These are phyloP conservation scores for Eulemur rubriventer DNA, from an alignment of 2,797 vertebrate species.

Conservation along the genomic window DNA sequence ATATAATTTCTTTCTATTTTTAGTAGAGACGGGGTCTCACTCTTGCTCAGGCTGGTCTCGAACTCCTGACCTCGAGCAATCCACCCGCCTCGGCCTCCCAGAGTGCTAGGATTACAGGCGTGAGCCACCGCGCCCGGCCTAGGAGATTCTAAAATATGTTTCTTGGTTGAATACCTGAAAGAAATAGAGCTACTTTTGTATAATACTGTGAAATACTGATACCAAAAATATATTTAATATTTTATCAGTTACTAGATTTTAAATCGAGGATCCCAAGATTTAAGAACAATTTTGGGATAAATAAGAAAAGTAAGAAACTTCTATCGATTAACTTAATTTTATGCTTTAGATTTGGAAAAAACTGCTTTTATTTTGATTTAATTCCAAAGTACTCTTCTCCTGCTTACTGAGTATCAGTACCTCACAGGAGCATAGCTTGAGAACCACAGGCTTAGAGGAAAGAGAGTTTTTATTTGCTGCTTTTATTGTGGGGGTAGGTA, in stretches of 20 bases:
- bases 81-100: too few species aligned
- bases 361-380: constrained; percentile 25
- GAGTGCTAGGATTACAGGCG: too few species aligned
- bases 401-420: not conserved
- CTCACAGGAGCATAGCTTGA: not conserved
- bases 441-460: not conserved
- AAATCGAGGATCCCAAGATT: not conserved
- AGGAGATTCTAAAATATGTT: constrained; percentile 28
- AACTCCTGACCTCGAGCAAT: too few species aligned
- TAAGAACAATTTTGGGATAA: constrained; percentile 27
- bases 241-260: constrained; percentile 30
- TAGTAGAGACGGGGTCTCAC: too few species aligned
- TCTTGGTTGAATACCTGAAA: constrained; percentile 30
- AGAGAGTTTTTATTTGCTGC: not conserved
- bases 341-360: constrained; percentile 12
- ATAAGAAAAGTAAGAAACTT: constrained; percentile 42
- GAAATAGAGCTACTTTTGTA: constrained; percentile 10
- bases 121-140: too few species aligned
- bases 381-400: not conserved
- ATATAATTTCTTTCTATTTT: too few species aligned
- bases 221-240: constrained; percentile 10
- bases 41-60: too few species aligned
- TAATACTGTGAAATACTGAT: constrained; percentile 14
- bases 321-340: not conserved
- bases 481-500: not conserved